A percentile compares a stretch with the other conserved stretches of the same genome.
Evolutionary conservation across 2,888 invertebrate species (phyloP).

Genomic region (Dasysyrphus albostriatus): DNA sequence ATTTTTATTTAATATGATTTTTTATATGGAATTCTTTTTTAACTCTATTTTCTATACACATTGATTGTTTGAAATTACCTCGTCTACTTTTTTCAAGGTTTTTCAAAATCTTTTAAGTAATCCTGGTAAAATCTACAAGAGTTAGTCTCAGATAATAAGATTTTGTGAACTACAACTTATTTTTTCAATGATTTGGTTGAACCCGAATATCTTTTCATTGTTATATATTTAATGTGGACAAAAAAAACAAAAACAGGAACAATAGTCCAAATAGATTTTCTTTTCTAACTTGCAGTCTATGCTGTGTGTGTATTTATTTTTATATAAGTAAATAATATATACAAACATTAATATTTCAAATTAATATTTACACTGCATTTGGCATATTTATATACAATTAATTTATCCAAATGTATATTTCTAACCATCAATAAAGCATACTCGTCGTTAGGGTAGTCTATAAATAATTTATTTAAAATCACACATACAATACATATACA

Average conservation of each 20-base stretch:
- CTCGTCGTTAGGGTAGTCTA: conserved; percentile 7
- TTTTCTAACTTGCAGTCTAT: conserved; percentile 35
- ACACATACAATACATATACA: conserved; percentile 45
- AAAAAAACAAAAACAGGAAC: conserved; percentile 65
- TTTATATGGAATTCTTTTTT: neutral
- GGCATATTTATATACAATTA: conserved; percentile 32
- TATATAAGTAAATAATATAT: neutral
- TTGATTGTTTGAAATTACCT: neutral
- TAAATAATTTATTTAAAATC: conserved; percentile 48
- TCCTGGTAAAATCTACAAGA: conserved; percentile 26
- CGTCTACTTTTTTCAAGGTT: neutral
- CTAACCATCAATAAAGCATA: conserved; percentile 46
- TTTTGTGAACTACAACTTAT: conserved; percentile 27
- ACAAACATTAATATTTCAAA: neutral
- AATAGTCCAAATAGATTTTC: conserved; percentile 50
- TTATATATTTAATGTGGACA: conserved; percentile 35
- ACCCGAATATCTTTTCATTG: conserved; percentile 30
- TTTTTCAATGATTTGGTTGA: conserved; percentile 16
- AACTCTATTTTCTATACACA: conserved; percentile 19
- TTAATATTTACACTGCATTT: conserved; percentile 19
- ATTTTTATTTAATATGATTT: neutral
- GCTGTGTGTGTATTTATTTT: conserved; percentile 12
- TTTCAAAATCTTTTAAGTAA: conserved; percentile 23
- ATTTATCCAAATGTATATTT: conserved; percentile 9
- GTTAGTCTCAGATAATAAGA: conserved; percentile 37